These are phyloP conservation scores for Noctua janthina DNA, from an alignment of 2,888 invertebrate genomes.

Conservation along the genomic window DNA sequence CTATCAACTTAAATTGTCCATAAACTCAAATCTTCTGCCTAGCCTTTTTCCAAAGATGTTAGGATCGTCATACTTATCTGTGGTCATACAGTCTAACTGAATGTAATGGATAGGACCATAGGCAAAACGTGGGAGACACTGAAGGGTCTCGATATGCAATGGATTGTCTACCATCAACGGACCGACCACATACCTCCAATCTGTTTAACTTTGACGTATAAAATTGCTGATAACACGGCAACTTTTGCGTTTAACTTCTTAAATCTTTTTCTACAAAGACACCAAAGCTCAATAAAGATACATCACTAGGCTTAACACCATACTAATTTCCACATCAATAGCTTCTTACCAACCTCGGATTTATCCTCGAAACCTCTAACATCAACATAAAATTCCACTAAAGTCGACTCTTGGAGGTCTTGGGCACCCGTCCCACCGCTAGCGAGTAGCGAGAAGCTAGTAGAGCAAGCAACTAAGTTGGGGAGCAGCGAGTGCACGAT, in stretches of 20 bases:
- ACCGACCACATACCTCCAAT: background rate
- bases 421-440: background rate
- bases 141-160: background rate
- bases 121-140: background rate
- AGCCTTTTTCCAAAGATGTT: background rate
- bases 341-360: slow-evolving; percentile 20
- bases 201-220: background rate
- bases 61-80: background rate
- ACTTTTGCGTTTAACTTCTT: background rate
- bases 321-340: slow-evolving; percentile 44
- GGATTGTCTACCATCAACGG: background rate
- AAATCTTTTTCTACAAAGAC: background rate
- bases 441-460: background rate
- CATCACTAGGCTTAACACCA: slow-evolving; percentile 28
- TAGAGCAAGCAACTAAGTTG: background rate
- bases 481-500: background rate
- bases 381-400: slow-evolving; percentile 63
- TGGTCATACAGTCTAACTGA: background rate
- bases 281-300: slow-evolving; percentile 11
- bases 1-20: background rate
- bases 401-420: slow-evolving; percentile 50
- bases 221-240: background rate
- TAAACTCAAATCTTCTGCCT: background rate
- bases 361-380: slow-evolving; percentile 37
- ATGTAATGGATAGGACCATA: background rate